Evolutionary conservation across 1,140 invertebrate species (phyloP).

Genomic region (Apolygus lucorum): DNA sequence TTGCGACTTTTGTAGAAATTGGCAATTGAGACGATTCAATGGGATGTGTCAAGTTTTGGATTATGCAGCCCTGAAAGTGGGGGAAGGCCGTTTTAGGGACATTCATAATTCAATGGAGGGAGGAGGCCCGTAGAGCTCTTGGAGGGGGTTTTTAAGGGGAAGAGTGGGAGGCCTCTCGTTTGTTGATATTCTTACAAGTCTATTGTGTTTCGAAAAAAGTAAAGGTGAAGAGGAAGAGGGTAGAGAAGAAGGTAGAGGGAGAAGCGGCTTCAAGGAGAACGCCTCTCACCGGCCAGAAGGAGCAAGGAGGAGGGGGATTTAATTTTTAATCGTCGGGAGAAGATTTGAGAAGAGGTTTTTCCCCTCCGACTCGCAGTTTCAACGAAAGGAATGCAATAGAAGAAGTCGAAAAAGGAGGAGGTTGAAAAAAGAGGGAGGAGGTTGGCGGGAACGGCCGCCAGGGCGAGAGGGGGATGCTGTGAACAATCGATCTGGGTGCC

Average conservation of each 20-base stretch:
- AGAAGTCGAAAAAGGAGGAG: not conserved
- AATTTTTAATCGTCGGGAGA: not conserved
- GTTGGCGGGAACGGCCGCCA: not conserved
- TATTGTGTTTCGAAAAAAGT: not conserved
- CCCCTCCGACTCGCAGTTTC: not conserved
- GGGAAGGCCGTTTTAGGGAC: not conserved
- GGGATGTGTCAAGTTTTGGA: not conserved
- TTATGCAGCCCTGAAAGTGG: not conserved
- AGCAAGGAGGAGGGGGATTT: not conserved
- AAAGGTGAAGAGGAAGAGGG: not conserved
- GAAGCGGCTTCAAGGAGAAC: too few species aligned
- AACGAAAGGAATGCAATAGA: not conserved
- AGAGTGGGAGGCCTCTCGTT: not conserved
- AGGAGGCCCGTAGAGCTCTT: too few species aligned
- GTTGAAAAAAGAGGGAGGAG: not conserved
- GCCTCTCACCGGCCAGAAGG: too few species aligned
- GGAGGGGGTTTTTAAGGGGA: too few species aligned
- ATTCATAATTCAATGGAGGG: not conserved
- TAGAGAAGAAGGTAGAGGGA: too few species aligned
- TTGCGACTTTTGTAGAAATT: too few species aligned
- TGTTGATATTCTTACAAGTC: not conserved
- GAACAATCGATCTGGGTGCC: constrained; percentile 13
- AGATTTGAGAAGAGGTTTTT: not conserved
- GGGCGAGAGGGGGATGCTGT: not conserved
- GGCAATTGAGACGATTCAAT: too few species aligned